Percentiles rank a stretch among this genome's conserved stretches.
Conservation (phyloP, 1,140 invertebrate genomes). For the Apocrypta bakeri region DNA sequence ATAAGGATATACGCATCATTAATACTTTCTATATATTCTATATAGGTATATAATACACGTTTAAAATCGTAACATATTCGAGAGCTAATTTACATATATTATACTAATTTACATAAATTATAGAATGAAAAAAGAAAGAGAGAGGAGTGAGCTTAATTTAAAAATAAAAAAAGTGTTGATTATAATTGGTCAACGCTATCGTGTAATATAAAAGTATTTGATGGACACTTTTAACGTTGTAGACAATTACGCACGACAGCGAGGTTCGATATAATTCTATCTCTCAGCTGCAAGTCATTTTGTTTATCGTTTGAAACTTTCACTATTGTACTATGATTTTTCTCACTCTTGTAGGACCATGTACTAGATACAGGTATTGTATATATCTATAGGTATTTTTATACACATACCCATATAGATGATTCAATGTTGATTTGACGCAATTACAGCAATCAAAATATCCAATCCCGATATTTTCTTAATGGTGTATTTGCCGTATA, state of each 20-base stretch:
- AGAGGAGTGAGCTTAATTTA: too few species aligned
- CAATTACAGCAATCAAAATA: slow-evolving; percentile 11
- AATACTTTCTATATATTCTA: background rate
- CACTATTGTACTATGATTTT: slow-evolving; percentile 5
- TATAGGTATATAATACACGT: background rate
- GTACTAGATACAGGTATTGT: too few species aligned
- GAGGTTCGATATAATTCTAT: background rate
- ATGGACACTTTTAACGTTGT: background rate
- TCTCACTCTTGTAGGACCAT: background rate
- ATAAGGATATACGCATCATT: background rate
- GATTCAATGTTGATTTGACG: background rate
- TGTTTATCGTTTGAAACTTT: slow-evolving; percentile 8
- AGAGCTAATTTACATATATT: too few species aligned
- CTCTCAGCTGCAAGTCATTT: slow-evolving; percentile 14
- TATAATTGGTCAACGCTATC: slow-evolving; percentile 20
- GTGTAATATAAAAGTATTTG: too few species aligned
- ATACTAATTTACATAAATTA: too few species aligned
- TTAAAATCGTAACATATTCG: too few species aligned
- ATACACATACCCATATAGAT: too few species aligned
- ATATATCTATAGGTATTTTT: background rate
- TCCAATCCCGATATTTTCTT: background rate
- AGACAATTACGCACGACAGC: background rate
- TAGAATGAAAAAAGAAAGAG: too few species aligned
- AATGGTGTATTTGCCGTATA: background rate
- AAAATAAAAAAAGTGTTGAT: slow-evolving; percentile 19